A percentile compares a stretch with the other conserved stretches of the same genome.
Evolutionary conservation across 64 coral and sea anemone species (phyloP).

Genomic region (Hydrozoanthus tunicans): DNA sequence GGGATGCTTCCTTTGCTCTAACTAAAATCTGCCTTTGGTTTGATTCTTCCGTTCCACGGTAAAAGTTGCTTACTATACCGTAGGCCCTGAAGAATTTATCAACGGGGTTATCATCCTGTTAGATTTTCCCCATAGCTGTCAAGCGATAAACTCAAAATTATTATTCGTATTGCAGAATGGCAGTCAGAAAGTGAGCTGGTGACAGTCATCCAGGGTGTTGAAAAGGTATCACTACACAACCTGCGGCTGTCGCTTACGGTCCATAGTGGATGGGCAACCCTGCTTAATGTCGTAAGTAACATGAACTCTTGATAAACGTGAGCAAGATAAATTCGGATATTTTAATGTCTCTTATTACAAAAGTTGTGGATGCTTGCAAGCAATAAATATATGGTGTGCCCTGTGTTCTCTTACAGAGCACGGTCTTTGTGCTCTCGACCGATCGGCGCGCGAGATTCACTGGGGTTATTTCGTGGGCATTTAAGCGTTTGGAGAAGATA

Average conservation of each 20-base stretch:
- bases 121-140: neutral
- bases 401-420: too few species aligned
- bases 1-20: too few species aligned
- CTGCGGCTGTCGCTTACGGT: slow-evolving; percentile 19
- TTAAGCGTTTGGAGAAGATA: too few species aligned
- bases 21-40: too few species aligned
- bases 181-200: slow-evolving; percentile 4
- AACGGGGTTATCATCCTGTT: neutral
- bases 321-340: neutral
- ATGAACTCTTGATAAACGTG: neutral
- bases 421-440: too few species aligned
- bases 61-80: too few species aligned
- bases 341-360: neutral
- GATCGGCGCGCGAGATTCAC: too few species aligned
- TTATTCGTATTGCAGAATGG: slow-evolving; percentile 18
- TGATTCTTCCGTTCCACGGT: too few species aligned
- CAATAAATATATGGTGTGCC: too few species aligned
- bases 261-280: slow-evolving; percentile 1
- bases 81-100: too few species aligned
- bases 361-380: too few species aligned
- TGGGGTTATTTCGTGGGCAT: too few species aligned
- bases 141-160: neutral
- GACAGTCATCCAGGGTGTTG: slow-evolving; percentile 4
- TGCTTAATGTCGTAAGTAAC: slow-evolving; percentile 23
- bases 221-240: neutral